Evolutionary conservation across 2,888 invertebrate genomes (phyloP).

Genomic region (Lepidocyrtoides sp.): DNA sequence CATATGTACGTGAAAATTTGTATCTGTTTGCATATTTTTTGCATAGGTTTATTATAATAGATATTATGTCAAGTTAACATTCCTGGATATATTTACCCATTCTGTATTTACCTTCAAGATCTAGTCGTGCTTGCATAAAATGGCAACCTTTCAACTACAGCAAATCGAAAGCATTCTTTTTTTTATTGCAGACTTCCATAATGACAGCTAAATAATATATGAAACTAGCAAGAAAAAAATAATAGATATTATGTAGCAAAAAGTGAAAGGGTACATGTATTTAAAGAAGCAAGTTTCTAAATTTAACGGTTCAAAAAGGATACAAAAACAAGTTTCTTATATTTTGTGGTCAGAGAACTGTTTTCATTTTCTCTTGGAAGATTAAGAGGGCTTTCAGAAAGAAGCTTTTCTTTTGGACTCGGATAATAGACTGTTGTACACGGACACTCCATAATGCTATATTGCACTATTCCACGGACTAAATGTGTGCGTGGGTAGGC

Average conservation of each 20-base stretch:
- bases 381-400: slow-evolving; percentile 37
- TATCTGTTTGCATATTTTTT: background rate
- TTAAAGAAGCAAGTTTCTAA: background rate
- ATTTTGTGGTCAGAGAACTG: background rate
- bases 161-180: background rate
- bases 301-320: no score
- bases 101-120: no score
- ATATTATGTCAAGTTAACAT: no score
- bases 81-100: no score
- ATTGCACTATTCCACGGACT: background rate
- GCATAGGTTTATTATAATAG: no score
- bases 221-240: background rate
- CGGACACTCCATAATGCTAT: background rate
- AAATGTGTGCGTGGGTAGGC: no score
- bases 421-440: slow-evolving; percentile 33
- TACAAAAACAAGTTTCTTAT: no score
- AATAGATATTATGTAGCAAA: background rate
- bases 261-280: background rate
- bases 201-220: background rate
- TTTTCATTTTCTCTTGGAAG: slow-evolving; percentile 25
- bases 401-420: slow-evolving; percentile 9
- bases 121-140: background rate
- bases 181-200: background rate
- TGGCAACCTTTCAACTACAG: slow-evolving; percentile 17
- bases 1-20: no score